phyloP scores from a whole-genome alignment of 2,888 invertebrate genomes.

The Salticus scenicus region DNA sequence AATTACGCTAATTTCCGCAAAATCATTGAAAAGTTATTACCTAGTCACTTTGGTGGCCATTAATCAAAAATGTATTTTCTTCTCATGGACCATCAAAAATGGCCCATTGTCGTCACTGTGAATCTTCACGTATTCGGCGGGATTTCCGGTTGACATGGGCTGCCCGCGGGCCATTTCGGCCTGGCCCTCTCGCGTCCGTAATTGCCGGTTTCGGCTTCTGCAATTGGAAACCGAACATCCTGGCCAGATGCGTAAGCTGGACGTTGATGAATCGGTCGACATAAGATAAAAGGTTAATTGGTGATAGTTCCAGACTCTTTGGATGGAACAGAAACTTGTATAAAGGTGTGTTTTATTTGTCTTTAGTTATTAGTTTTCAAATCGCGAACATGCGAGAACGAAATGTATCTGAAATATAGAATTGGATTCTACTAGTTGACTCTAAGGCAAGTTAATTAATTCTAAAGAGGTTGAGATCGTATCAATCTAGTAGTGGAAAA shows the following conservation, averaged over 20 bases:
- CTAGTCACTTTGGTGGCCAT: not conserved
- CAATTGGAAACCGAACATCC: slow-evolving; percentile 26
- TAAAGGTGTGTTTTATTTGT: not conserved
- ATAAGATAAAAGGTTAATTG: slow-evolving; percentile 13
- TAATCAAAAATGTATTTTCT: not conserved
- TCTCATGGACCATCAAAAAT: not conserved
- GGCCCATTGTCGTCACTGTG: not conserved
- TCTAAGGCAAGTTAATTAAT: too few relatives aligned
- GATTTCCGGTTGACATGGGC: slow-evolving; percentile 48
- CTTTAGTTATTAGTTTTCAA: not conserved
- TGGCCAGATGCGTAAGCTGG: slow-evolving; percentile 51
- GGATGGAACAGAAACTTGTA: not conserved
- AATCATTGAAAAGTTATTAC: not conserved
- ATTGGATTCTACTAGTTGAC: too few relatives aligned
- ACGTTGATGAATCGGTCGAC: slow-evolving; percentile 57
- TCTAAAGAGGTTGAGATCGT: too few relatives aligned
- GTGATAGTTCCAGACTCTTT: not conserved
- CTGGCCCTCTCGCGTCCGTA: slow-evolving; percentile 10
- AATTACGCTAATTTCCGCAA: slow-evolving; percentile 2
- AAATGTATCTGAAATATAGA: too few relatives aligned
- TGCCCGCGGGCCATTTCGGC: slow-evolving; percentile 5
- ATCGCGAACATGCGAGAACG: too few relatives aligned
- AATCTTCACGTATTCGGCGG: slow-evolving; percentile 31
- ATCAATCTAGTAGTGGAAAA: too few relatives aligned
- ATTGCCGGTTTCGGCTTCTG: slow-evolving; percentile 1